Conservation (phyloP, 2,797 vertebrate species). For the Allobates femoralis region DNA sequence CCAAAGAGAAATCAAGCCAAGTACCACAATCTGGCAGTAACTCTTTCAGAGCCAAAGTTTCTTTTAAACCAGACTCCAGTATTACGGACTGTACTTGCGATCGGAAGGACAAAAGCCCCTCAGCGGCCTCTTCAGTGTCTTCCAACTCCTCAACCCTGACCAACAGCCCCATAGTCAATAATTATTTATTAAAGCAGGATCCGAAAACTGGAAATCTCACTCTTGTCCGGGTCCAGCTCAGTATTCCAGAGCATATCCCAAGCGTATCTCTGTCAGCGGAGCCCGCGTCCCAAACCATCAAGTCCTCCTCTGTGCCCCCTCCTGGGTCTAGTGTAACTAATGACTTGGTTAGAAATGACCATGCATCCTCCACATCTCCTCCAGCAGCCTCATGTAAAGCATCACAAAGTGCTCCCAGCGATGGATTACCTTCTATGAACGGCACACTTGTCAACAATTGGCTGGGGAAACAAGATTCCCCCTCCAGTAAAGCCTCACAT, state of each 20-base stretch:
- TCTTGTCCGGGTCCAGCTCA: slow-evolving; percentile 82
- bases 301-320: slow-evolving; percentile 68
- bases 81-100: slow-evolving; percentile 55
- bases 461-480: slow-evolving; percentile 54
- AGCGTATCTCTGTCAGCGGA: slow-evolving; percentile 77
- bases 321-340: slow-evolving; percentile 60
- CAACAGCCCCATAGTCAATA: slow-evolving; percentile 74
- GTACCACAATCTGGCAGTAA: slow-evolving; percentile 51
- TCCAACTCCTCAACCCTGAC: slow-evolving; percentile 65
- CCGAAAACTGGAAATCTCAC: slow-evolving; percentile 79
- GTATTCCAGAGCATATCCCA: slow-evolving; percentile 78
- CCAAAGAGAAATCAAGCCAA: slow-evolving; percentile 49
- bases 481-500: not conserved
- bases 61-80: slow-evolving; percentile 44
- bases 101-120: slow-evolving; percentile 55
- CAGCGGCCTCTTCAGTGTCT: slow-evolving; percentile 64
- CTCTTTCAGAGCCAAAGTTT: slow-evolving; percentile 61
- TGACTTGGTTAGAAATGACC: slow-evolving; percentile 27
- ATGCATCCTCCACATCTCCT: slow-evolving; percentile 39
- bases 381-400: not conserved
- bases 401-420: slow-evolving; percentile 20
- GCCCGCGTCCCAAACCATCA: slow-evolving; percentile 71
- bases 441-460: not conserved
- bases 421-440: not conserved
- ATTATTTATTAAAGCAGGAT: slow-evolving; percentile 82